A percentile compares a stretch with the other conserved stretches of the same genome.
phyloP scores from a whole-genome alignment of 2,113 vertebrate genomes.

The Lethenteron reissneri region DNA sequence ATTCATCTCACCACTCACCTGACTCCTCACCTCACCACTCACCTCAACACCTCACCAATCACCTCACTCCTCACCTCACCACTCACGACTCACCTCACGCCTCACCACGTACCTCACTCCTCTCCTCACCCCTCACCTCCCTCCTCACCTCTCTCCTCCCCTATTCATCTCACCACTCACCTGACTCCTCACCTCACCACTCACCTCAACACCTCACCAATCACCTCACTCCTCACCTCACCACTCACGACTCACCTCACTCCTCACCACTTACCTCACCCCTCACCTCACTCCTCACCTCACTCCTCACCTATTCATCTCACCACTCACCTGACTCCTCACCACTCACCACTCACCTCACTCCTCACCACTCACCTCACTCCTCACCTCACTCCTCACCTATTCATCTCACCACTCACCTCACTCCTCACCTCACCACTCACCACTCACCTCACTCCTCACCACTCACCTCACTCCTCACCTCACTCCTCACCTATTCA shows the following conservation, averaged over 20 bases:
- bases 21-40: neutral
- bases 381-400: too few relatives aligned
- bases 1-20: neutral
- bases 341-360: too few relatives aligned
- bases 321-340: neutral
- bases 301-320: constrained; percentile 14
- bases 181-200: constrained; percentile 3
- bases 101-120: too few relatives aligned
- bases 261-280: neutral
- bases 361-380: too few relatives aligned
- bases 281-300: neutral
- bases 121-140: too few relatives aligned
- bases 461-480: too few relatives aligned
- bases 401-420: too few relatives aligned
- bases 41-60: neutral
- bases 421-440: too few relatives aligned
- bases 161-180: too few relatives aligned
- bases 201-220: neutral
- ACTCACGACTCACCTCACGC: neutral
- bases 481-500: too few relatives aligned
- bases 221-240: constrained; percentile 13
- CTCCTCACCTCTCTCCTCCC: too few relatives aligned
- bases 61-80: neutral
- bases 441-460: too few relatives aligned
- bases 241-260: neutral